phyloP scores from a whole-genome alignment of 2,113 vertebrate genomes.

The Channa maculata region DNA sequence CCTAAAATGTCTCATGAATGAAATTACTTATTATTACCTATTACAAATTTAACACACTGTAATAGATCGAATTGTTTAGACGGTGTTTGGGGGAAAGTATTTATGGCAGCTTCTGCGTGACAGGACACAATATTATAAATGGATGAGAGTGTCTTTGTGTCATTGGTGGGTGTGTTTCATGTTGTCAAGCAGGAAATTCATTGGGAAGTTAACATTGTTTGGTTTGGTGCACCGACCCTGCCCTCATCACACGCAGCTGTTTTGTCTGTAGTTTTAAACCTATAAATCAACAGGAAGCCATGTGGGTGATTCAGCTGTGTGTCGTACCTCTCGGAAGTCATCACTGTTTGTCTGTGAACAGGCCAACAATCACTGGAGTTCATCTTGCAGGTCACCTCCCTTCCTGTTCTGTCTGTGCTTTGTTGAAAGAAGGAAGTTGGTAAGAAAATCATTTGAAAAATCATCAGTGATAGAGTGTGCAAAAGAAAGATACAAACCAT shows the following conservation, averaged over 20 bases:
- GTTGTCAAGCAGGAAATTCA: conserved; percentile 42
- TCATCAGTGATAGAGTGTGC: conserved; percentile 1
- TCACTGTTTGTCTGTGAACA: conserved; percentile 10
- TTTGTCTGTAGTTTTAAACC: conserved; percentile 49
- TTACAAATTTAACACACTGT: too few relatives aligned
- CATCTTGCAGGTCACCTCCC: conserved; percentile 57
- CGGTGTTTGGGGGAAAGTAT: background rate
- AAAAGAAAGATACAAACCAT: background rate
- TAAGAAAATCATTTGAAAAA: conserved; percentile 30
- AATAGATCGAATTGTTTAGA: background rate
- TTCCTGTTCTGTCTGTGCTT: conserved; percentile 61
- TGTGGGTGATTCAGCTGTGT: conserved; percentile 32
- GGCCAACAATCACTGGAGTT: conserved; percentile 31
- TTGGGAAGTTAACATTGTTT: conserved; percentile 45
- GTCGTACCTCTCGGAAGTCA: conserved; percentile 44
- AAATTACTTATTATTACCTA: background rate
- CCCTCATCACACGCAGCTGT: conserved; percentile 5
- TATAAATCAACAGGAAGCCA: conserved; percentile 53
- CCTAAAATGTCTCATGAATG: background rate
- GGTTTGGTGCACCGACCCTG: conserved; percentile 36
- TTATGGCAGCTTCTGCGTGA: background rate
- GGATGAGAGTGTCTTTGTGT: background rate
- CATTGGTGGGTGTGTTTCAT: conserved; percentile 31
- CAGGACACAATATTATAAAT: conserved; percentile 8
- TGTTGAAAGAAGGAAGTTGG: conserved; percentile 33